These are phyloP conservation scores for Zosterops japonicus DNA, from an alignment of 2,113 vertebrate genomes.

Conservation along the genomic window DNA sequence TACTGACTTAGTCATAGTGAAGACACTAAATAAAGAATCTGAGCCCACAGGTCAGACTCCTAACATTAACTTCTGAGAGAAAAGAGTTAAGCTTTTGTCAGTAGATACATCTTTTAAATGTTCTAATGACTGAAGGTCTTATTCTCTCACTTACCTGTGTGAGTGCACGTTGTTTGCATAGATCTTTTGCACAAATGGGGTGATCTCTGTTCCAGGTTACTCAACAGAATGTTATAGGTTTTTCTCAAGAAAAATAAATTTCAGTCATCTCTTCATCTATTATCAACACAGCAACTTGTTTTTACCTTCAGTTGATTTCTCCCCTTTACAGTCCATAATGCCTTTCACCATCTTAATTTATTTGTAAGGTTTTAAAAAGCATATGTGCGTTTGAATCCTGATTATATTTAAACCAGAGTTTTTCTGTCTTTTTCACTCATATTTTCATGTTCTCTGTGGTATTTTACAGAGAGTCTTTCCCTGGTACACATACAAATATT, in stretches of 20 bases:
- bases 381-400: not conserved
- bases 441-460: not conserved
- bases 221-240: not conserved
- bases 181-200: not conserved
- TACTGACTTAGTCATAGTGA: not conserved
- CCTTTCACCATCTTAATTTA: conserved; percentile 33
- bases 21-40: conserved; percentile 6
- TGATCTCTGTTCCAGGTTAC: not conserved
- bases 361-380: conserved; percentile 10
- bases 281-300: not conserved
- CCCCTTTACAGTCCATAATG: not conserved
- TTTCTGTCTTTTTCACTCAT: not conserved
- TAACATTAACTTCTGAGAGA: not conserved
- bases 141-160: not conserved
- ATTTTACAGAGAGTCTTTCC: not conserved
- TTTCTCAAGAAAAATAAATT: not conserved
- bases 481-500: not conserved
- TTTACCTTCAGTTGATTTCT: not conserved
- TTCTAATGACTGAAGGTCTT: not conserved
- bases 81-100: not conserved
- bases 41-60: not conserved
- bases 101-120: not conserved
- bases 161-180: not conserved
- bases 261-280: not conserved
- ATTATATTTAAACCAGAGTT: not conserved